Base-by-base conservation (phyloP, 2,888 invertebrate species). In the Dyspetes luteomarginatus region DNA sequence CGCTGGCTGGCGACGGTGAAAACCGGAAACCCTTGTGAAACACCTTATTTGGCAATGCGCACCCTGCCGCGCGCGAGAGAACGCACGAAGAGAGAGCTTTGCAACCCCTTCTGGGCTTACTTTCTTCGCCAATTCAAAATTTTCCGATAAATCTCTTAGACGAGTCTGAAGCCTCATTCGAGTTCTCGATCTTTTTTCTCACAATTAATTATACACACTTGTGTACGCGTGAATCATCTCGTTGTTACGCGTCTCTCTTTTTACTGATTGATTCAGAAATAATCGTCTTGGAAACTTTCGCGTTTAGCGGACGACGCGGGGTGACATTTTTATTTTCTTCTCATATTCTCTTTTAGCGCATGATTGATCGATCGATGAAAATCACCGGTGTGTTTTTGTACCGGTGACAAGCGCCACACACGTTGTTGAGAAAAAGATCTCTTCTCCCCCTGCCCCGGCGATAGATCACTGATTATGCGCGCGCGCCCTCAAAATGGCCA, bases 11-110 rank as follows among this genome's bases (percentile, higher is more conserved):
- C 24, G 48, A n/a, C 24, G 12, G 36, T 9, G 93, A 93, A 93
- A 93, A 93, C 93, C 93, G 93, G 94, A 93, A 93, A 93, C 88
- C 88, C 86, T 85, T 85, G 84, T 86, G 94, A 93, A 94, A 94
- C 94, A 94, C 94, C 94, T 94, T 94, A 94, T 94, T 94, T 94
- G 94, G 94, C 94, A 94, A 94, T 94, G 94, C 93, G 93, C 93
- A 88, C 89, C 89, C 91, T 86, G 84, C 81, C 77, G 82, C 85
- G 82, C 78, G 67, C 69, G 74, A 69, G 77, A 58, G 64, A 75
- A 24, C 72, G 43, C 74, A 24, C 55, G 43, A 52, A 78, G 28
- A 56, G 50, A 41, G 41, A 36, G 26, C 22, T 24, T 19, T 17
- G 41, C 26, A 55, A 68, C 52, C 45, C 56, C 41, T 60, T n/a